Percentiles rank a stretch among this genome's conserved stretches.
These are phyloP conservation scores for Otolemur garnettii DNA, from an alignment of 2,113 vertebrate species.

Conservation along the genomic window DNA sequence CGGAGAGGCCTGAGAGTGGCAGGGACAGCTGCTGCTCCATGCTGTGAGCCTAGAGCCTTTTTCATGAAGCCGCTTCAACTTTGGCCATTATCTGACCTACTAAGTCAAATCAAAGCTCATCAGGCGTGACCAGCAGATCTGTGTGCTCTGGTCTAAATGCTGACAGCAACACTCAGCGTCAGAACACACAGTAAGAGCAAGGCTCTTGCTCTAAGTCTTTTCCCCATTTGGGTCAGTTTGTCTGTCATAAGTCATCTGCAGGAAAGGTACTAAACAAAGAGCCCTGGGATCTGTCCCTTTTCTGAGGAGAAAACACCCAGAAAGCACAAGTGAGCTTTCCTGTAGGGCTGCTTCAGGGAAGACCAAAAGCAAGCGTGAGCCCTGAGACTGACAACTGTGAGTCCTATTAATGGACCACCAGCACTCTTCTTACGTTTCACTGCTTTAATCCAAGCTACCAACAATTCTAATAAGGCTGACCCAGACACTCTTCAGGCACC, in stretches of 20 bases:
- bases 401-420: constrained; percentile 65
- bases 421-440: constrained; percentile 64
- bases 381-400: constrained; percentile 53
- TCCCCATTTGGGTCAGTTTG: background rate
- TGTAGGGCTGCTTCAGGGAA: background rate
- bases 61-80: background rate
- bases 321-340: constrained; percentile 1
- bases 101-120: constrained; percentile 48
- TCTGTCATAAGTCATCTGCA: background rate
- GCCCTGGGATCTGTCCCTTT: background rate
- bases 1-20: constrained; percentile 6
- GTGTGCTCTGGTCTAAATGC: background rate
- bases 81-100: background rate
- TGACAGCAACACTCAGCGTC: background rate
- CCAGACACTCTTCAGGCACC: background rate
- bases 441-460: constrained; percentile 50
- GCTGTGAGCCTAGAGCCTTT: constrained; percentile 37
- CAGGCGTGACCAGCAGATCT: background rate
- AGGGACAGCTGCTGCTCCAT: constrained; percentile 73
- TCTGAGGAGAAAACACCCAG: constrained; percentile 16
- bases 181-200: background rate
- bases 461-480: constrained; percentile 9
- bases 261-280: background rate
- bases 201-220: background rate
- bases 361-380: background rate